Percentiles rank a stretch among this genome's conserved stretches.
These are phyloP conservation scores for Crotalus helleri DNA, from an alignment of 2,113 vertebrate species.

Conservation along the genomic window DNA sequence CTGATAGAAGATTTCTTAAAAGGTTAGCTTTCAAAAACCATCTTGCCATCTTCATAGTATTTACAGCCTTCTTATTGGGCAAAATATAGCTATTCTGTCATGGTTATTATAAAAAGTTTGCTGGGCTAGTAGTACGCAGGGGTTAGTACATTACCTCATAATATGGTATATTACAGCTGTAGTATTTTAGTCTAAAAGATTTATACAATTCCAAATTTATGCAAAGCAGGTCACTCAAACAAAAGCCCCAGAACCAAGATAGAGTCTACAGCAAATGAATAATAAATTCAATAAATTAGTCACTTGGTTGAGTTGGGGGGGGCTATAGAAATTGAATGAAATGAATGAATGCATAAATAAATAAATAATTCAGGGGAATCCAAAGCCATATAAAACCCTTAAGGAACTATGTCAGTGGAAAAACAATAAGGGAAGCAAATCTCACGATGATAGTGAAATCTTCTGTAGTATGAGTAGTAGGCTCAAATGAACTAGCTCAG, in stretches of 20 bases:
- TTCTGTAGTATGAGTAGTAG: neutral
- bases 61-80: neutral
- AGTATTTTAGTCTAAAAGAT: neutral
- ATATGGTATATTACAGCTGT: neutral
- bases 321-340: neutral
- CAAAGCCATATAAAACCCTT: neutral
- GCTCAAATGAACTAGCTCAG: neutral
- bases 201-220: neutral
- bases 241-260: neutral
- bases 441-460: neutral
- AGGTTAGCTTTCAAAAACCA: neutral
- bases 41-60: neutral
- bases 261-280: neutral
- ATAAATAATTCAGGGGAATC: neutral
- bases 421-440: neutral
- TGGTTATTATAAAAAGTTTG: neutral
- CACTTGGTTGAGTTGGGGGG: neutral
- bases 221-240: neutral
- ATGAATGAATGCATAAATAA: no score
- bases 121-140: neutral
- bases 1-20: neutral
- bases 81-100: neutral
- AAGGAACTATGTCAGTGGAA: neutral
- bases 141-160: neutral
- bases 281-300: neutral